phyloP scores from a whole-genome alignment of 2,888 invertebrate species.

The Molorchus minor region DNA sequence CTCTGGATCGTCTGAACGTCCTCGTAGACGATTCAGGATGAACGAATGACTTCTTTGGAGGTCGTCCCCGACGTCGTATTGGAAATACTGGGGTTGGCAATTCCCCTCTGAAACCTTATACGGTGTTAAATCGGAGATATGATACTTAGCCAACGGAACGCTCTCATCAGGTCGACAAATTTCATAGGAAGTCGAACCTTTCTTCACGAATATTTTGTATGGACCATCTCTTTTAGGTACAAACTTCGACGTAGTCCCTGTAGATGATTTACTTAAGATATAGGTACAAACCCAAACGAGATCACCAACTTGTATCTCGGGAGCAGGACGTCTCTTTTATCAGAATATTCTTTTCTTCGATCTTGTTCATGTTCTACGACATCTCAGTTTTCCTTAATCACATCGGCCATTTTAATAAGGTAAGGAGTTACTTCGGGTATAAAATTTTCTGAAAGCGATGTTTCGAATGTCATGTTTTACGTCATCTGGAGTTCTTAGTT shows the following conservation, averaged over 20 bases:
- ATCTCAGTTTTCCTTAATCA: not conserved
- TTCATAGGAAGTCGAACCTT: not conserved
- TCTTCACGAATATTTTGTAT: not conserved
- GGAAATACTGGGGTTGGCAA: not conserved
- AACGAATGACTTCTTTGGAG: not conserved
- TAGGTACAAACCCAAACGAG: not conserved
- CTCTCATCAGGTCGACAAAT: too few relatives aligned
- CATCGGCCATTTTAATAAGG: not conserved
- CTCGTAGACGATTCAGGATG: not conserved
- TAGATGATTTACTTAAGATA: not conserved
- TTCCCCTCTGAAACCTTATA: too few relatives aligned
- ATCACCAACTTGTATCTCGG: not conserved
- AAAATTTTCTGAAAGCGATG: constrained; percentile 13
- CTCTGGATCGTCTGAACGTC: constrained; percentile 3
- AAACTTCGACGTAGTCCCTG: constrained; percentile 2
- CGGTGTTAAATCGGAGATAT: too few relatives aligned
- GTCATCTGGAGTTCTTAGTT: constrained; percentile 53
- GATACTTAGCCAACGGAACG: too few relatives aligned
- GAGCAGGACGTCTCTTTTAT: not conserved
- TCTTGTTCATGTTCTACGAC: too few relatives aligned
- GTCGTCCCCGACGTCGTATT: constrained; percentile 1
- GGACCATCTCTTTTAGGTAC: constrained; percentile 5
- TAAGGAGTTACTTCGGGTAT: constrained; percentile 4
- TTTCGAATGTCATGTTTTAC: constrained; percentile 21
- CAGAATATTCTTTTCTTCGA: constrained; percentile 1